Conservation (phyloP, 2,113 vertebrate genomes). For the Melanostigma gelatinosum region DNA sequence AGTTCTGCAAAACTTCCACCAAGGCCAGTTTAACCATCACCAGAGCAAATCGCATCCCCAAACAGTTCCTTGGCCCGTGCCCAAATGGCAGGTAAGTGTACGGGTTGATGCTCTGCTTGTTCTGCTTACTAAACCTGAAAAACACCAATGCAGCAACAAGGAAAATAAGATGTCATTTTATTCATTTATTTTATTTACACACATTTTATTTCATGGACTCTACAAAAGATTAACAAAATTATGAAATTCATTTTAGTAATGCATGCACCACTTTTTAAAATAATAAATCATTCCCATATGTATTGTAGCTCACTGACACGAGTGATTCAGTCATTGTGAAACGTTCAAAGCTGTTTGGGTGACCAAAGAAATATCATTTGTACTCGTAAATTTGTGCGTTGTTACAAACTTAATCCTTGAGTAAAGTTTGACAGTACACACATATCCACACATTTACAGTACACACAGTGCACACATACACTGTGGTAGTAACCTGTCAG, state of each 20-base stretch:
- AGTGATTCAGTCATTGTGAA: neutral
- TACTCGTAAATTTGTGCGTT: neutral
- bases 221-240: neutral
- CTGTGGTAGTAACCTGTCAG: conserved; percentile 79
- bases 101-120: conserved; percentile 71
- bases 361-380: neutral
- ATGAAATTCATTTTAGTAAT: neutral
- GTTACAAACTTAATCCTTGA: neutral
- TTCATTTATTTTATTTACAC: no score
- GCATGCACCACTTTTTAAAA: neutral
- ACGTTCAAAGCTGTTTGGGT: neutral
- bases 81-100: conserved; percentile 85
- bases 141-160: neutral
- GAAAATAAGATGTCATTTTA: neutral
- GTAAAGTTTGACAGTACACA: neutral
- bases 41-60: conserved; percentile 86
- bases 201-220: neutral
- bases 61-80: conserved; percentile 84
- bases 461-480: neutral
- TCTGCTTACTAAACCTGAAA: conserved; percentile 82
- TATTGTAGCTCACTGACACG: neutral
- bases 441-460: neutral
- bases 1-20: conserved; percentile 81
- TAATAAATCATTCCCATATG: neutral
- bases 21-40: conserved; percentile 79